Base-by-base conservation (phyloP, 1,140 invertebrate species). In the Solenopsis fugax region DNA sequence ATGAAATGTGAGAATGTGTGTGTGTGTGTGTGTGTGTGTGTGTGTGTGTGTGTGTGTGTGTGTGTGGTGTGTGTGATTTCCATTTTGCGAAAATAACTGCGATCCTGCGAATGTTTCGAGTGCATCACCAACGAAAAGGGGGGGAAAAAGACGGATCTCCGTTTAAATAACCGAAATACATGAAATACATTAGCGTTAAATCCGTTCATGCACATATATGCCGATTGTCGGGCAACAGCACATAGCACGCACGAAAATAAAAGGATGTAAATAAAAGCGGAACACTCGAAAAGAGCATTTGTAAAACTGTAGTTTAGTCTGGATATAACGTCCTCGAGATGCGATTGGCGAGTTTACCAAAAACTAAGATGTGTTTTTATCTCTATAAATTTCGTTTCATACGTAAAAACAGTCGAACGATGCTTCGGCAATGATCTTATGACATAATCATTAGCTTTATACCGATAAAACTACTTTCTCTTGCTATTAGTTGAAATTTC, bases 251-350 rank as follows among this genome's bases (percentile, higher is more conserved):
- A 88, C 73, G 73, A 75, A 80, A 52, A 81, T 37, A 50, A 50
- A 16, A 73, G 48, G 72, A 76, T 89, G 88, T 89, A 89, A 81
- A 89, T 89, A 88, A 89, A 86, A 81, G 24, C 16, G 87, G 41
- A 80, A 78, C 29, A 65, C 24, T 24, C 48, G 29, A 89, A 52
- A 50, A 89, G 76, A 71, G 34, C 37, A 76, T 86, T 86, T 86
- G 56, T 81, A 86, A 89, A 88, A 75, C 48, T 56, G 69, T 81
- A 71, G 62, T 81, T 89, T 60, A 89, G 37, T 67, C 48, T 37
- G 69, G 12, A 45, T 34, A 41, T 73, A 60, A 80, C 54, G 48
- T 86, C 76, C 67, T 75, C 16, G 48, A 71, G 41, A 78, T 29
- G 80, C 41, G 29, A 84, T 60, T 60, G 67, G 62, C 54, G 24